phyloP scores from a whole-genome alignment of 2,888 invertebrate genomes.

The Ctena decussata region DNA sequence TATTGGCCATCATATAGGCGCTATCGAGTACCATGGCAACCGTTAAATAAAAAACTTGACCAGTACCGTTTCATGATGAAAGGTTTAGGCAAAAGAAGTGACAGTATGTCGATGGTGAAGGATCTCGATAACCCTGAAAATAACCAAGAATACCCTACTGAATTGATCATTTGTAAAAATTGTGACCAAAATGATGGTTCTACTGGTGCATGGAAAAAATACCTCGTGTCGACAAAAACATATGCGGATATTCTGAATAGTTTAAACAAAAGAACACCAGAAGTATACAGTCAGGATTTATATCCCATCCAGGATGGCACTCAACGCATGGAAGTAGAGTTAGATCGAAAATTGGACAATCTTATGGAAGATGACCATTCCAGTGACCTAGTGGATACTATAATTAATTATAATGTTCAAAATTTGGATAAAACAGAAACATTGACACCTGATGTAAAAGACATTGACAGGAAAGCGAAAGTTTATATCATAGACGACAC shows the following conservation, averaged over 20 bases:
- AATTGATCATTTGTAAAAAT: not conserved
- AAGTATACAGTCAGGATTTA: not conserved
- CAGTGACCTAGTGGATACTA: not conserved
- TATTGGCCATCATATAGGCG: not conserved
- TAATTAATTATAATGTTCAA: not conserved
- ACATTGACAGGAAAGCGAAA: not conserved
- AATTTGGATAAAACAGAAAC: not conserved
- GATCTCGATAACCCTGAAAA: not conserved
- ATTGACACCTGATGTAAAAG: not conserved
- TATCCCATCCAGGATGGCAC: conserved; percentile 8
- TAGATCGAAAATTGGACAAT: not conserved
- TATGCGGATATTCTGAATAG: not conserved
- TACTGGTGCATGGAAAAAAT: not conserved
- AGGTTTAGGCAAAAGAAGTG: not conserved
- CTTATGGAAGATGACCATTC: not conserved
- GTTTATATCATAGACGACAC: not conserved
- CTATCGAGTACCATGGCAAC: not conserved
- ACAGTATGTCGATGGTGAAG: not conserved
- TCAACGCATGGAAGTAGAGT: not conserved
- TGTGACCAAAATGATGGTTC: not conserved
- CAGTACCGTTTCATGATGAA: not conserved
- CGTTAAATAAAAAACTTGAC: not conserved
- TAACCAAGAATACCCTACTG: no score
- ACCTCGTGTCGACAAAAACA: not conserved
- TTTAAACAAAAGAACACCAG: conserved; percentile 1